Evolutionary conservation across 2,888 invertebrate genomes (phyloP), one percentile per base, ranked within the genome.

Genomic region (Phymatocera aterrima): DNA sequence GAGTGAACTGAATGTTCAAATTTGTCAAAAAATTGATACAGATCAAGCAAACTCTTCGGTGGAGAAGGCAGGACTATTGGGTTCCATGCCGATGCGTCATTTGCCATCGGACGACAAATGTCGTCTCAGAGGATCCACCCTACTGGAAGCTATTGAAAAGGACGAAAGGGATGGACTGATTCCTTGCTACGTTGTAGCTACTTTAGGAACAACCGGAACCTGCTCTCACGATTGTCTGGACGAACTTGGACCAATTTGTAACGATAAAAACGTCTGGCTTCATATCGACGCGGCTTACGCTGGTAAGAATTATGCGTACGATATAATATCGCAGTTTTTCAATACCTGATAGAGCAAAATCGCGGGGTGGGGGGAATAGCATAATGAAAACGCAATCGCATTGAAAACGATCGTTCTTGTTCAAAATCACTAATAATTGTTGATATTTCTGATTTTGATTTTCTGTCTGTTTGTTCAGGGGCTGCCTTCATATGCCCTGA

Each of bases 251-350:
- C 94, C 95, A 6, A 93, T 99, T 48, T 98, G 98, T 87, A 92
- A 94, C 61, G 91, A 94, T 83, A 92, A 94, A 83, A 91, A 94
- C 34, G 91, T 98, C 1, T 99, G 99, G 98, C 91, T 98, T 40
- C 99, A 99, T 88, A 94, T 99, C 1, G 99, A 99, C 88, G 99
- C 98, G 0, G 99, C 99, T 0, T 99, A 99, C 89, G 99, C 98
- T 2, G 95, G 91, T 91, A 82, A 81, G 24, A 46, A 43, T 43
- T 3, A 8, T n/a, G 1, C 2, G n/a, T n/a, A n/a, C n/a, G n/a
- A n/a, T n/a, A n/a, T n/a, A n/a, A n/a, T n/a, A n/a, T n/a, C n/a
- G n/a, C n/a, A n/a, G n/a, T n/a, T n/a, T n/a, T n/a, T n/a, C n/a
- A n/a, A n/a, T n/a, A n/a, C n/a, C n/a, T n/a, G n/a, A n/a, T n/a